phyloP scores from a whole-genome alignment of 2,797 vertebrate species.

The Oryzias dopingdopingensis region DNA sequence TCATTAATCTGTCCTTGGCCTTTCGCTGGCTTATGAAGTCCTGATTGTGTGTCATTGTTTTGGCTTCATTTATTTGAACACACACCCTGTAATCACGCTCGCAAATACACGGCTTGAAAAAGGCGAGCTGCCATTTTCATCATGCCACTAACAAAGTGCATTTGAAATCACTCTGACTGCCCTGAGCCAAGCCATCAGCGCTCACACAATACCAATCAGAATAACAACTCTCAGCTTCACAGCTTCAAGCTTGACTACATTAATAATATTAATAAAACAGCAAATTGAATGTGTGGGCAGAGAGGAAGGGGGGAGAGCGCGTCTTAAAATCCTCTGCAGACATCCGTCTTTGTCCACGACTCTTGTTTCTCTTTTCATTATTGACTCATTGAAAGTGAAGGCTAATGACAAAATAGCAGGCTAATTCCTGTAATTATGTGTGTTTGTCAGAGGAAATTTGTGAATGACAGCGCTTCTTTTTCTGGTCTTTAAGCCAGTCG shows the following conservation, averaged over 20 bases:
- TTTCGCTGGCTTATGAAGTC: constrained; percentile 77
- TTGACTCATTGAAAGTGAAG: constrained; percentile 76
- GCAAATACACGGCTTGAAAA: constrained; percentile 76
- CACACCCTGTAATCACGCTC: constrained; percentile 79
- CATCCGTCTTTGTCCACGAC: constrained; percentile 73
- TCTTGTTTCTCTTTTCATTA: constrained; percentile 76
- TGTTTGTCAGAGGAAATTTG: constrained; percentile 75
- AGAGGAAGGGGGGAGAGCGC: constrained; percentile 49
- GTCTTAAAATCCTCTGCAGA: constrained; percentile 74
- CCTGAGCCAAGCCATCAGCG: constrained; percentile 72
- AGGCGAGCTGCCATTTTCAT: constrained; percentile 80
- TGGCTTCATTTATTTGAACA: constrained; percentile 80
- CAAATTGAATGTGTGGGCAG: constrained; percentile 68
- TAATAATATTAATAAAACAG: constrained; percentile 82
- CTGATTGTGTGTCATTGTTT: constrained; percentile 82
- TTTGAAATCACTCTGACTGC: constrained; percentile 77
- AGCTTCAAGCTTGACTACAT: constrained; percentile 72
- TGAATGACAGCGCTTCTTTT: constrained; percentile 67
- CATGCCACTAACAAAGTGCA: constrained; percentile 76
- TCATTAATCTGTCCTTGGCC: constrained; percentile 81
- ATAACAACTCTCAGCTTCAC: constrained; percentile 57
- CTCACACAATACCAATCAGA: constrained; percentile 79
- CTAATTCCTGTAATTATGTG: constrained; percentile 83
- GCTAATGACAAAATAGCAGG: constrained; percentile 79
- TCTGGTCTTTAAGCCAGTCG: constrained; percentile 59